Evolutionary conservation across 2,113 vertebrate species (phyloP).

Genomic region (Cyanoramphus novaezelandiae): DNA sequence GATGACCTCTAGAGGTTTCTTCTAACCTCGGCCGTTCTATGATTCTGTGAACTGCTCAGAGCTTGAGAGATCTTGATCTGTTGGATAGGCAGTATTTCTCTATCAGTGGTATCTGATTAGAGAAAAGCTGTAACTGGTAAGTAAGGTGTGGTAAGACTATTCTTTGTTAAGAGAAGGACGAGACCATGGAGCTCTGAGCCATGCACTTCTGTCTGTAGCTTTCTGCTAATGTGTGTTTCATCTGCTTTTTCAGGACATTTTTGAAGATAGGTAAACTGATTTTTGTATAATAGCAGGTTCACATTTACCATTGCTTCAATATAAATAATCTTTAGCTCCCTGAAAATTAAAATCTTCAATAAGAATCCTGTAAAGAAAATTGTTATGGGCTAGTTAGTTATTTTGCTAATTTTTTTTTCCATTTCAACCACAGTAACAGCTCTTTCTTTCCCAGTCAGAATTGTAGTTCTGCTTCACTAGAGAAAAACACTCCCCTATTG

Average conservation of each 20-base stretch:
- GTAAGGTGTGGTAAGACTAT: neutral
- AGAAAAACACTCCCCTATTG: neutral
- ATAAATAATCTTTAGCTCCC: neutral
- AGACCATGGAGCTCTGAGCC: rapidly evolving
- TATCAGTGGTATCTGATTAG: neutral
- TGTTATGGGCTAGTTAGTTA: neutral
- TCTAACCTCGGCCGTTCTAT: neutral
- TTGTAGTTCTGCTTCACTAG: neutral
- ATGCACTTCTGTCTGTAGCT: neutral
- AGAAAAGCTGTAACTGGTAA: neutral
- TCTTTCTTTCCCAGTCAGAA: neutral
- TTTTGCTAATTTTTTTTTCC: neutral
- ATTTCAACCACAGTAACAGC: neutral
- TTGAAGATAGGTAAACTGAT: neutral
- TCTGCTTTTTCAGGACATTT: neutral
- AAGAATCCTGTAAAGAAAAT: neutral
- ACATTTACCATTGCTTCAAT: neutral
- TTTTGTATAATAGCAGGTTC: neutral
- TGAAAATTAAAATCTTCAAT: neutral
- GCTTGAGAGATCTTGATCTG: neutral
- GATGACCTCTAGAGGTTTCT: neutral
- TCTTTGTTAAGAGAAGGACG: neutral
- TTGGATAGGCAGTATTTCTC: neutral
- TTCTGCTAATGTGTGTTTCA: neutral
- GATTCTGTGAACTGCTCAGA: neutral